Base-by-base conservation (phyloP, 1,140 invertebrate genomes). In the Drosophila melanogaster region DNA sequence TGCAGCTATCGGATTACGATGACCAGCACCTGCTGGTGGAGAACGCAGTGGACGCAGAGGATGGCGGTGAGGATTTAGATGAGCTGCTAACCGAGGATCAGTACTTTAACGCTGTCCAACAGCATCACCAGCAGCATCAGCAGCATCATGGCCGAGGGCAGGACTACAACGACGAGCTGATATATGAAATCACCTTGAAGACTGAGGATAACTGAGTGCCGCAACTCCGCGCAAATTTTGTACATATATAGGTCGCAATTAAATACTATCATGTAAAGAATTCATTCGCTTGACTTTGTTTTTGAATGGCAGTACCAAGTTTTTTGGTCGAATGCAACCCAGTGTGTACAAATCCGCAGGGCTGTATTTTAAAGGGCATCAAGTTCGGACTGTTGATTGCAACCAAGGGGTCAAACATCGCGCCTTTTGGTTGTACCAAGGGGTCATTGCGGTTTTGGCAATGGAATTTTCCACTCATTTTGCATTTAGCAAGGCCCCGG, bases 161-260 rank as follows among this genome's bases (percentile, higher is more conserved):
- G 22, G 56, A 78, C 3, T 74, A 65, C 7, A 83, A 71, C 30
- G 73, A 77, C 41, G 84, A 89, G 53, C 33, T 89, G 49, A 80
- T 89, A 59, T 89, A 89, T 56, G 84, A 89, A 65, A 89, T 87
- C 66, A 87, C 85, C 53, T 38, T 87, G 73, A 86, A 87, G 85
- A 84, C 79, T 79, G 83, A 89, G 60, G 79, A 79, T 40, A 89
- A 84, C 51, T 87, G 69, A 89, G 49, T 38, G 47, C 41, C 33
- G 64, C 43, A 14, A 26, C 24, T 24, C n/a, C 44, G 7, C 19
- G 22, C 33, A 33, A 6, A 8, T 17, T 56, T 46, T 70, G 64
- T 69, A 69, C 47, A 70, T 65, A 69, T 33, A 69, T 65, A 47
- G 12, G 2, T 35, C 12, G 15, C 2, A 51, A 26, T 46, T 33